These are phyloP conservation scores for Tachystola acroxantha DNA, from an alignment of 2,888 invertebrate species.

Conservation along the genomic window DNA sequence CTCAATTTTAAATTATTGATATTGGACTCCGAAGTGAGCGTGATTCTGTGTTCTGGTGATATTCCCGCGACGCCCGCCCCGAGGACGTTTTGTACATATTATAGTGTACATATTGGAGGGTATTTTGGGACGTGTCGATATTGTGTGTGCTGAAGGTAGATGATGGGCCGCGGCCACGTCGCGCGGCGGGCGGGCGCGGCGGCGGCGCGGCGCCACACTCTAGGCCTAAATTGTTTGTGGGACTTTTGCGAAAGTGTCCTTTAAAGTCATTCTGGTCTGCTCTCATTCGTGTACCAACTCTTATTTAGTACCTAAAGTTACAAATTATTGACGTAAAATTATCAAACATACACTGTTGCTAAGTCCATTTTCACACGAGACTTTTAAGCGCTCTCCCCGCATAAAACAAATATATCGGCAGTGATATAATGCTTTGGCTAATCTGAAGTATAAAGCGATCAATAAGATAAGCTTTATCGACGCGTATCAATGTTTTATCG, in stretches of 20 bases:
- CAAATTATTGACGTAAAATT: not conserved
- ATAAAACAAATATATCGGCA: slow-evolving; percentile 2
- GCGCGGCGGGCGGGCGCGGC: slow-evolving; percentile 38
- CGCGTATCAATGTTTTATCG: slow-evolving; percentile 9
- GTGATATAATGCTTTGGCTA: slow-evolving; percentile 4
- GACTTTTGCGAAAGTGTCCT: slow-evolving; percentile 63
- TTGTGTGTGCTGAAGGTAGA: slow-evolving; percentile 57
- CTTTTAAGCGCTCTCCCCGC: slow-evolving; percentile 7
- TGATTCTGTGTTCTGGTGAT: slow-evolving; percentile 66
- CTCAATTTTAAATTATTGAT: slow-evolving; percentile 48
- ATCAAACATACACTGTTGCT: not conserved
- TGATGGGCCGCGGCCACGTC: slow-evolving; percentile 43
- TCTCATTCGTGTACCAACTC: slow-evolving; percentile 49
- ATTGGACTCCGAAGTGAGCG: slow-evolving; percentile 71
- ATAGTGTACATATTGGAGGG: slow-evolving; percentile 61
- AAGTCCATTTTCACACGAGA: too few relatives aligned
- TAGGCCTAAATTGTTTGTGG: slow-evolving; percentile 62
- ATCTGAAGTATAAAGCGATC: slow-evolving; percentile 10
- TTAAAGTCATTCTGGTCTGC: slow-evolving; percentile 43
- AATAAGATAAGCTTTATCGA: slow-evolving; percentile 10
- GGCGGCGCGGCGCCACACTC: slow-evolving; percentile 29
- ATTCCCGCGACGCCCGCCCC: slow-evolving; percentile 38
- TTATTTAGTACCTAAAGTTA: slow-evolving; percentile 19
- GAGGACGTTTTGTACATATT: slow-evolving; percentile 38
- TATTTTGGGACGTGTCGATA: slow-evolving; percentile 47